Evolutionary conservation across 2,888 invertebrate species (phyloP).

Genomic region (Aelia acuminata): DNA sequence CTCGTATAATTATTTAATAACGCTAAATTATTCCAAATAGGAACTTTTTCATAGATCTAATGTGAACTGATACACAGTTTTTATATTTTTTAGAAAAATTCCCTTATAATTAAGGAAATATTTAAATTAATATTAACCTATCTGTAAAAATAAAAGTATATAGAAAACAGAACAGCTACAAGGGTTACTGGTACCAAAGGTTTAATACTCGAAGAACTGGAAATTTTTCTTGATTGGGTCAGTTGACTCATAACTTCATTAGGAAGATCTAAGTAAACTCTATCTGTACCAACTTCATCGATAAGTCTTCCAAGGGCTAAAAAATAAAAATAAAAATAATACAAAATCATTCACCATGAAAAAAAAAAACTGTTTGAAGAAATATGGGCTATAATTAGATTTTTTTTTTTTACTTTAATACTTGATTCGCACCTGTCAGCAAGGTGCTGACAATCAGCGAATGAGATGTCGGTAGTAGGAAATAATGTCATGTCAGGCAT

Average conservation of each 20-base stretch:
- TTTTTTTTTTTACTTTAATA: too few relatives aligned
- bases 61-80: neutral
- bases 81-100: neutral
- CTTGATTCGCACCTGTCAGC: too few relatives aligned
- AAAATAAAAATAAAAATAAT: neutral
- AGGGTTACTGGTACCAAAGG: neutral
- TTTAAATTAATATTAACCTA: neutral
- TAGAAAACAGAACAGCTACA: neutral
- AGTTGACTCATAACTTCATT: constrained; percentile 73
- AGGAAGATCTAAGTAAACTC: constrained; percentile 86
- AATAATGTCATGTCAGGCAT: too few relatives aligned
- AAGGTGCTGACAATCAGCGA: too few relatives aligned
- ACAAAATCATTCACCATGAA: too few relatives aligned
- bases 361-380: too few relatives aligned
- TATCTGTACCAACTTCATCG: constrained; percentile 76
- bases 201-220: neutral
- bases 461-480: too few relatives aligned
- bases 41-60: constrained; percentile 39
- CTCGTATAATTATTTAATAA: neutral
- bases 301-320: constrained; percentile 76
- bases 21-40: constrained; percentile 34
- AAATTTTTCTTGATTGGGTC: neutral
- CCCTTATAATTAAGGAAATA: constrained; percentile 67
- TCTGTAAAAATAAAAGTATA: neutral
- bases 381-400: too few relatives aligned